Evolutionary conservation across 2,113 vertebrate species (phyloP).

Genomic region (Pimephales promelas): DNA sequence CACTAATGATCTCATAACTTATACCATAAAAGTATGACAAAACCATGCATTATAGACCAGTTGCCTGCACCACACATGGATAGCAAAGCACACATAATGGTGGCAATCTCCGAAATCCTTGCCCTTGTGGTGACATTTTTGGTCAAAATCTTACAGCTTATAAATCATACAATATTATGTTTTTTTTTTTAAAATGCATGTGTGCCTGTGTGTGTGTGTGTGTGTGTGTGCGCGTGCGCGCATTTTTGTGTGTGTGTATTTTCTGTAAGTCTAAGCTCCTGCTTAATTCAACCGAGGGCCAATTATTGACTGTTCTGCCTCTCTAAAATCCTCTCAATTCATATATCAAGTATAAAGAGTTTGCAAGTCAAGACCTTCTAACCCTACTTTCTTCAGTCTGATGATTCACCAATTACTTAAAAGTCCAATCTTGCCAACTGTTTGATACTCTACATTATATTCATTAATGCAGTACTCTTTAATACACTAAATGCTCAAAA

Average conservation of each 20-base stretch:
- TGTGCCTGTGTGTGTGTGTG: slow-evolving; percentile 25
- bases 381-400: slow-evolving; percentile 43
- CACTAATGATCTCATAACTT: not conserved
- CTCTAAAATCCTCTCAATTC: slow-evolving; percentile 65
- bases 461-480: slow-evolving; percentile 4
- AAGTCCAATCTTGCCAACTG: not conserved
- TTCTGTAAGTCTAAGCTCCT: slow-evolving; percentile 63
- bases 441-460: slow-evolving; percentile 3
- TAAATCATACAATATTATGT: too few species aligned
- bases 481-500: not conserved
- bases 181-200: too few species aligned
- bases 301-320: slow-evolving; percentile 70
- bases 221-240: too few species aligned
- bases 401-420: not conserved
- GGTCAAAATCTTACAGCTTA: too few species aligned
- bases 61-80: not conserved
- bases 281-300: slow-evolving; percentile 72
- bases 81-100: not conserved
- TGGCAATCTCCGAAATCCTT: too few species aligned
- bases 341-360: slow-evolving; percentile 49
- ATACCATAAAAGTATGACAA: not conserved
- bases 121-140: too few species aligned
- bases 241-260: too few species aligned
- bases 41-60: not conserved
- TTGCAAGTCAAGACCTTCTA: slow-evolving; percentile 44